Conservation (phyloP, 2,797 vertebrate species). For the Fringilla coelebs region DNA sequence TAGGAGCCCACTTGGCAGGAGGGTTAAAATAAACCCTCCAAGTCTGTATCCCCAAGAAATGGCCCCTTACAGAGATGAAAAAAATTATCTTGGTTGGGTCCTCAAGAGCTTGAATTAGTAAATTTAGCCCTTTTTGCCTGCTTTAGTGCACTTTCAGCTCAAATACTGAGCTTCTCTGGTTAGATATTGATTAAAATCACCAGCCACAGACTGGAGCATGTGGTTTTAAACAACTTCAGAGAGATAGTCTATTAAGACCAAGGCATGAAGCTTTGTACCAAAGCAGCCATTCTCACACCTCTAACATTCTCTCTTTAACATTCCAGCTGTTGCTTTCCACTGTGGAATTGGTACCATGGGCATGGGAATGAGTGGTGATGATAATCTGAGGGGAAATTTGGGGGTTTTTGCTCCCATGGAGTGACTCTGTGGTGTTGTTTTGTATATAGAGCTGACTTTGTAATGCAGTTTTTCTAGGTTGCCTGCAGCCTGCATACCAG, state of each 20-base stretch:
- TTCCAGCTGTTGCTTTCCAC: background rate
- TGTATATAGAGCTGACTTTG: background rate
- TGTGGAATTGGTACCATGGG: background rate
- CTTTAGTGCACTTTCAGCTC: background rate
- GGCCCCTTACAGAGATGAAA: background rate
- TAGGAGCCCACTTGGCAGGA: background rate
- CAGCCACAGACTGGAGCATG: background rate
- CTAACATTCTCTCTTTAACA: background rate
- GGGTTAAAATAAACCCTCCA: background rate
- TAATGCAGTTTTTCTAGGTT: background rate
- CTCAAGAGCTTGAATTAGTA: background rate
- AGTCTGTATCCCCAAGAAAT: background rate
- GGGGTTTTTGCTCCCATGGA: background rate
- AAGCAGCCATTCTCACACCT: background rate
- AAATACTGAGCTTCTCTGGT: background rate
- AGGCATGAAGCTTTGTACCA: background rate
- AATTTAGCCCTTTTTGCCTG: background rate
- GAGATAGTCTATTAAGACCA: background rate
- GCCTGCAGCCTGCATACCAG: background rate
- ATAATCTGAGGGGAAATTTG: background rate
- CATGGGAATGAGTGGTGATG: fast-evolving
- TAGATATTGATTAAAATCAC: background rate
- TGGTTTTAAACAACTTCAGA: background rate
- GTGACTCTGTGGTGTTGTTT: background rate
- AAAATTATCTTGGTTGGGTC: background rate